These are phyloP conservation scores for Lasioglossum calceatum DNA, from an alignment of 2,888 invertebrate species.

Conservation along the genomic window DNA sequence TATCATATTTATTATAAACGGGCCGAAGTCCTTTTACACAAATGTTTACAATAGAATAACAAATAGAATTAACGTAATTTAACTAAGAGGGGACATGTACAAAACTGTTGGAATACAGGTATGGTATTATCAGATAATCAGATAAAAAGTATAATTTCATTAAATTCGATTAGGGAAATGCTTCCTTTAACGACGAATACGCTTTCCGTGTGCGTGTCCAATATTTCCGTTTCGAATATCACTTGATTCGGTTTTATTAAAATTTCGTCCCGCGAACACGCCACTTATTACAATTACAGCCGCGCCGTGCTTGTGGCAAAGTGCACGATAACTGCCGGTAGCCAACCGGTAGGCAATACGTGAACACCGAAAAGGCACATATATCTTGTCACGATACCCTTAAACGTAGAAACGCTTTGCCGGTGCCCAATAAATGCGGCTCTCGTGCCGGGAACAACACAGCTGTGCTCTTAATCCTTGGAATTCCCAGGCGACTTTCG, in stretches of 20 bases:
- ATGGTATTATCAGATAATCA: no score
- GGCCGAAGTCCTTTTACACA: no score
- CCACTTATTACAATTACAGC: slow-evolving; percentile 31
- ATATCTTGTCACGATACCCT: slow-evolving; percentile 51
- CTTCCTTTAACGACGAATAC: neutral
- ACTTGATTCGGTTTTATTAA: slow-evolving; percentile 33
- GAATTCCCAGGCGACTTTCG: slow-evolving; percentile 55
- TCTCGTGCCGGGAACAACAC: slow-evolving; percentile 34
- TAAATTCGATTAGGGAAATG: neutral
- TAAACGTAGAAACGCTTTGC: slow-evolving; percentile 46
- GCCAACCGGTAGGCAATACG: slow-evolving; percentile 30
- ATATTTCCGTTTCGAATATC: slow-evolving; percentile 15
- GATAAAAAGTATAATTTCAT: neutral
- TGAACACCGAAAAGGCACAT: slow-evolving; percentile 14
- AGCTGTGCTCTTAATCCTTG: slow-evolving; percentile 47
- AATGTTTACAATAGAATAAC: no score
- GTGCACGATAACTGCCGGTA: slow-evolving; percentile 30
- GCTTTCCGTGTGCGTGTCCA: neutral
- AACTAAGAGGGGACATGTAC: no score
- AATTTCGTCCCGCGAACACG: slow-evolving; percentile 24
- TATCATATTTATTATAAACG: no score
- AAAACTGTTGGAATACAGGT: no score
- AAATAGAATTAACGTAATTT: no score
- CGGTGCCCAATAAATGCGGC: slow-evolving; percentile 35
- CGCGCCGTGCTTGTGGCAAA: slow-evolving; percentile 8